Base-by-base conservation (phyloP, 2,797 vertebrate genomes). In the Limosa lapponica region DNA sequence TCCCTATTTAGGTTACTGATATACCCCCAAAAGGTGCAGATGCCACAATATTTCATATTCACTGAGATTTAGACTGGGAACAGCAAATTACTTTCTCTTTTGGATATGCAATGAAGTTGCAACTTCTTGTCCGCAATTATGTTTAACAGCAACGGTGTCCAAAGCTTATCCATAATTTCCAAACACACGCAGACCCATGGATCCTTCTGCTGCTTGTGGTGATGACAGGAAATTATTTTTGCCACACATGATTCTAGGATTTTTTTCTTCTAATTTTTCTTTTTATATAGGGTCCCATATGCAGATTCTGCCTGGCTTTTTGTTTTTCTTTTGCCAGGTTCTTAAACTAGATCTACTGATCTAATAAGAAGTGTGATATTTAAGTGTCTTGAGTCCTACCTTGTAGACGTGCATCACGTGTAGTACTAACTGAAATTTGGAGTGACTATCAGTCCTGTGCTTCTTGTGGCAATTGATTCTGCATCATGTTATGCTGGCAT, bases 111-210 rank as follows among this genome's bases (percentile, higher is more conserved):
- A 70, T 27, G 18, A 78, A 78, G 44, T 28, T 62, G 64, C 43
- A 82, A 54, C 65, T 93, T 83, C 32, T 67, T 15, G 7, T 69
- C n/a, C 28, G n/a, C 43, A 23, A 70, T 57, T 48, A 51, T n/a
- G 12, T 74, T 87, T 62, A 67, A 82, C 27, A 72, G 54, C 25
- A 91, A 20, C 3, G 9, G 15, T 32, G 14, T 65, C 51, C 17
- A 55, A 75, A 69, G 14, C 16, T 83, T 52, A 78, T 9, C 36
- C 28, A 3, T 23, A 32, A 15, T 52, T 95, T 82, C 49, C 23
- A 3, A 83, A 54, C 27, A 41, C 11, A 9, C 0, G 0, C 36
- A 82, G 25, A 54, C 13, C 24, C 2, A 1, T 4, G 11, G 48
- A 61, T 80, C 32, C 17, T 69, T 44, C 74, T 71, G 16, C 27